phyloP scores from a whole-genome alignment of 1,140 invertebrate species.

The Drosophila leontia region DNA sequence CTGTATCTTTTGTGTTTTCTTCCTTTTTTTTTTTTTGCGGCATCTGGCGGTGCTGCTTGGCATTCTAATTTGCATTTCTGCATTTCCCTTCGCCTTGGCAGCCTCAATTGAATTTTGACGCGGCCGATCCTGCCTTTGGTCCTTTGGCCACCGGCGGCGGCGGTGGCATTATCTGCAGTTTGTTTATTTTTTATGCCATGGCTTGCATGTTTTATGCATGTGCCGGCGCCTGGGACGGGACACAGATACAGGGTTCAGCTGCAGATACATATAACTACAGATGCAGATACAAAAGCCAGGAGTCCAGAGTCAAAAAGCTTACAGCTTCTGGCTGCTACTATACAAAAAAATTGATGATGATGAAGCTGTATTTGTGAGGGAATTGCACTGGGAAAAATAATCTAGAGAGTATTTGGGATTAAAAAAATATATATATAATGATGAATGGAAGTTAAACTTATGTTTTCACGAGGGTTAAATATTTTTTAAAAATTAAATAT shows the following conservation, averaged over 20 bases:
- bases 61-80: constrained; percentile 75
- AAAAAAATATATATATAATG: neutral
- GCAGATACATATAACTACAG: constrained; percentile 24
- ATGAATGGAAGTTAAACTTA: neutral
- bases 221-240: constrained; percentile 32
- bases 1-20: constrained; percentile 22
- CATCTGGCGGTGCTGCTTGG: constrained; percentile 32
- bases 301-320: constrained; percentile 23
- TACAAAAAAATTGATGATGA: constrained; percentile 71
- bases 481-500: neutral
- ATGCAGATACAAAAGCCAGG: constrained; percentile 22
- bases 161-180: constrained; percentile 35
- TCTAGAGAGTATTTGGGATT: fast-evolving
- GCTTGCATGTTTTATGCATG: constrained; percentile 72
- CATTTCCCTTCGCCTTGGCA: constrained; percentile 33
- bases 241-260: constrained; percentile 26
- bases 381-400: neutral
- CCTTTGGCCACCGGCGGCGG: constrained; percentile 37
- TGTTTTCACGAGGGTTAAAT: neutral
- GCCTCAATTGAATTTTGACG: constrained; percentile 79
- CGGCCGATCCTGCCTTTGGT: constrained; percentile 47
- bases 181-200: constrained; percentile 15
- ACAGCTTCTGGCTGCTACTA: neutral
- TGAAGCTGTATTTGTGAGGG: constrained; percentile 43
- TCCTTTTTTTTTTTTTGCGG: constrained; percentile 1